Evolutionary conservation across 2,888 invertebrate species (phyloP).

Genomic region (Erpobdella octoculata): DNA sequence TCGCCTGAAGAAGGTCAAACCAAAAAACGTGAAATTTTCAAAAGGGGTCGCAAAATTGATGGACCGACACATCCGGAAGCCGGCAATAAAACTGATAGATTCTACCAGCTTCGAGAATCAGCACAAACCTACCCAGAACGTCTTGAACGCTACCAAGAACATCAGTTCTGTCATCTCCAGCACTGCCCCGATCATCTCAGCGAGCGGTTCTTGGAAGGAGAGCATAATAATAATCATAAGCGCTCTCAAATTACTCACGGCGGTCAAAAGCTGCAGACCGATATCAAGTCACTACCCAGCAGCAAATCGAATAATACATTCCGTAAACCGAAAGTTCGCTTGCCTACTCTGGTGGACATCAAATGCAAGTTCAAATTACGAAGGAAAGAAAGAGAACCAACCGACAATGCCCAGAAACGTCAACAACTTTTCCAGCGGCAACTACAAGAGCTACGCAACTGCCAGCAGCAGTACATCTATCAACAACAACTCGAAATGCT

Average conservation of each 20-base stretch:
- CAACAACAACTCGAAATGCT: constrained; percentile 5
- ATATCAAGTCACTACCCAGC: background rate
- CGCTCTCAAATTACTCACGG: too few species aligned
- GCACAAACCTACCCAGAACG: background rate
- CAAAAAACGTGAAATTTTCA: background rate
- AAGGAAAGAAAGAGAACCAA: background rate
- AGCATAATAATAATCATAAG: too few species aligned
- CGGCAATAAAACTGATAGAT: background rate
- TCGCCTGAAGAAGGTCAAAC: background rate
- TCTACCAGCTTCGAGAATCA: background rate
- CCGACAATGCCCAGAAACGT: background rate
- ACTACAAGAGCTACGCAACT: background rate
- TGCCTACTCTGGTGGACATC: background rate
- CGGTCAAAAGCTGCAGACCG: background rate
- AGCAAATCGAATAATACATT: too few species aligned
- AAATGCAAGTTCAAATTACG: background rate
- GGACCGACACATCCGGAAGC: background rate
- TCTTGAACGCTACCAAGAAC: background rate
- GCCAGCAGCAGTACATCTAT: background rate
- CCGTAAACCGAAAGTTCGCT: background rate
- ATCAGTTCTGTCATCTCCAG: background rate
- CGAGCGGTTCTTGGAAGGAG: background rate
- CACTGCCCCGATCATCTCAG: background rate
- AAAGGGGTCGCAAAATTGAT: background rate
- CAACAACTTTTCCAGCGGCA: background rate